Evolutionary conservation across 23 tunicate species (phyloP).

Genomic region (Aplidium turbinatum): DNA sequence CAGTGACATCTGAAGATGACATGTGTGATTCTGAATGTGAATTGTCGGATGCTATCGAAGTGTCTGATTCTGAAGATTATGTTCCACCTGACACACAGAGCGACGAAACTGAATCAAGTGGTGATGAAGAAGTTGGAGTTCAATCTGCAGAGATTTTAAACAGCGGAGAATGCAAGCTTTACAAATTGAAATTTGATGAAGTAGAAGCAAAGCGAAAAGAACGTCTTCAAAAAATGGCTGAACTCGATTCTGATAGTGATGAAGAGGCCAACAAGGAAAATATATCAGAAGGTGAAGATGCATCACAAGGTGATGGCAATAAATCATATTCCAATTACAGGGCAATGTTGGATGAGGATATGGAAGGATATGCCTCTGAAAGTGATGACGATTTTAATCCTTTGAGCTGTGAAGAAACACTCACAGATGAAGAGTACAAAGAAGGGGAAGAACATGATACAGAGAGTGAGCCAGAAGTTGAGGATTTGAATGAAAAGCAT

Average conservation of each 20-base stretch:
- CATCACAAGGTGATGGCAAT: neutral
- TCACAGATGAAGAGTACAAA: constrained; percentile 69
- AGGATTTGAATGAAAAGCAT: constrained; percentile 37
- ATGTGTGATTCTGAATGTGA: too few species aligned
- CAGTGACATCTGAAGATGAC: too few species aligned
- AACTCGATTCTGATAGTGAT: constrained; percentile 14
- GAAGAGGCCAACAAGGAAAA: constrained; percentile 39
- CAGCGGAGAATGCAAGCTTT: constrained; percentile 1
- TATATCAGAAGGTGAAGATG: constrained; percentile 47
- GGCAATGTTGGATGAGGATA: constrained; percentile 24
- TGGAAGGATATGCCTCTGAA: constrained; percentile 62
- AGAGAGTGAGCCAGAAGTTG: constrained; percentile 81
- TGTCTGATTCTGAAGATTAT: neutral
- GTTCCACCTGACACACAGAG: neutral
- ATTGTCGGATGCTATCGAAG: too few species aligned
- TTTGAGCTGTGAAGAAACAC: constrained; percentile 66
- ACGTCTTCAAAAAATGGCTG: constrained; percentile 19
- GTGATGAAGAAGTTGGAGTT: constrained; percentile 62
- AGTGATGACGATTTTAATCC: constrained; percentile 84
- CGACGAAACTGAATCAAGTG: constrained; percentile 48
- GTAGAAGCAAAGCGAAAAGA: constrained; percentile 54
- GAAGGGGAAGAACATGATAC: constrained; percentile 50
- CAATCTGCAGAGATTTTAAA: constrained; percentile 9
- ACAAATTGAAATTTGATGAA: constrained; percentile 42
- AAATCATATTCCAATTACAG: constrained; percentile 19